Base-by-base conservation (phyloP, 2,113 vertebrate genomes). In the Cavia aperea region DNA sequence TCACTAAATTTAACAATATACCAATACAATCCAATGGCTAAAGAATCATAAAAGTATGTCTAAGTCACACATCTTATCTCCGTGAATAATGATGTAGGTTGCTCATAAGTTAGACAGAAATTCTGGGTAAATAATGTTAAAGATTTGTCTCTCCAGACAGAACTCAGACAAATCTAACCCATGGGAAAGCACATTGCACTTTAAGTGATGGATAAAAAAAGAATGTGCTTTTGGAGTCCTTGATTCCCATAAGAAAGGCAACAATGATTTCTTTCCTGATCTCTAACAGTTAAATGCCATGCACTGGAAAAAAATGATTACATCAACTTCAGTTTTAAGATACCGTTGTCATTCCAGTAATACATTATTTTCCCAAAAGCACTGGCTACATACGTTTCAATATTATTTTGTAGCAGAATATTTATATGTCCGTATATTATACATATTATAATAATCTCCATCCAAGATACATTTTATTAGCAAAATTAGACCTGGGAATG, bases 81-180 rank as follows among this genome's bases (percentile, higher is more conserved):
- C 46, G 66, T 86, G 33, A 94, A 73, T 86, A 95, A 94, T 15
- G 62, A 81, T 60, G 7, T 58, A 81, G 81, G 51, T 54, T 86
- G 49, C 36, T 85, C 16, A 31, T 60, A 89, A 83, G 46, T 73
- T 62, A 89, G 10, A 86, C 62, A 91, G 63, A 91, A 54, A 81
- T 72, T 92, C 16, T 63, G 81, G 78, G 86, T 94, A 92, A 96
- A 87, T 68, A 95, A 82, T 87, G 21, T 56, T 89, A 77, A 96
- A 78, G 39, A 75, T 84, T 94, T 84, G n/a, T 92, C 63, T 93
- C 56, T 94, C 21, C 8, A 66, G 92, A 83, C 86, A 95, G 81
- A 88, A 88, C 6, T 24, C 58, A 72, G 60, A 86, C 51, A 96
- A 92, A 92, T 96, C 31, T 92, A 89, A 75, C 72, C 91, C 70